Conservation (phyloP, 2,888 invertebrate species). For the Sisyra nigra region DNA sequence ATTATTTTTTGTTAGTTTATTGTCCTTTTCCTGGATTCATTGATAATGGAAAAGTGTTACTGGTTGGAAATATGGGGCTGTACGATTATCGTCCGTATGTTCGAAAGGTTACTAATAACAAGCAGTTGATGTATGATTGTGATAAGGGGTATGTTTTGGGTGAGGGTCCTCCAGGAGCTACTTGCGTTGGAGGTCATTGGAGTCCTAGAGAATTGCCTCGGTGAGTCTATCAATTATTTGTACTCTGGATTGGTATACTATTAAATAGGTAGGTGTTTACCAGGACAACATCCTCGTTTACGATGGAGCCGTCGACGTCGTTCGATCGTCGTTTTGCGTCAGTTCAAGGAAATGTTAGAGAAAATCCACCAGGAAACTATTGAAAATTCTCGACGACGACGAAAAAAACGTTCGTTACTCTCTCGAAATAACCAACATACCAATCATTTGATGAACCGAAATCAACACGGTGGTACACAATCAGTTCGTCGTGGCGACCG, state of each 20-base stretch:
- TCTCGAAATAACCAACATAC: constrained; percentile 11
- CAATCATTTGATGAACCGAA: constrained; percentile 13
- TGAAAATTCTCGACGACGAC: constrained; percentile 9
- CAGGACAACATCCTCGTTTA: constrained; percentile 75
- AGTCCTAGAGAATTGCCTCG: constrained; percentile 74
- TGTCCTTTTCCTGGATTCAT: constrained; percentile 88
- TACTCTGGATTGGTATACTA: background rate
- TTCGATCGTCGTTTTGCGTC: constrained; percentile 25
- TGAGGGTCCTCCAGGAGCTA: constrained; percentile 83
- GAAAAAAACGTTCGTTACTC: constrained; percentile 8
- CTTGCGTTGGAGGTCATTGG: constrained; percentile 90
- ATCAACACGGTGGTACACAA: constrained; percentile 8
- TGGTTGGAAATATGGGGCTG: constrained; percentile 90
- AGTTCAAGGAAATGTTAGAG: too few species aligned
- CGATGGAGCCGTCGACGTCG: constrained; percentile 60
- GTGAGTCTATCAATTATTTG: constrained; percentile 23
- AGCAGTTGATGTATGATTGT: constrained; percentile 93
- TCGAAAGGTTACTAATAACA: constrained; percentile 74
- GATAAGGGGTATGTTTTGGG: constrained; percentile 77
- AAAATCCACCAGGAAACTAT: too few species aligned
- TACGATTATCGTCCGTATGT: constrained; percentile 93
- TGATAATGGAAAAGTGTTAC: constrained; percentile 73
- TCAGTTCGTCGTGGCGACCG: background rate
- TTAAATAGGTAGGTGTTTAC: constrained; percentile 46
- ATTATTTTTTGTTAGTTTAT: constrained; percentile 45